A percentile compares a stretch with the other conserved stretches of the same genome.
Conservation (phyloP, 2,113 vertebrate genomes). For the Sceloporus undulatus region DNA sequence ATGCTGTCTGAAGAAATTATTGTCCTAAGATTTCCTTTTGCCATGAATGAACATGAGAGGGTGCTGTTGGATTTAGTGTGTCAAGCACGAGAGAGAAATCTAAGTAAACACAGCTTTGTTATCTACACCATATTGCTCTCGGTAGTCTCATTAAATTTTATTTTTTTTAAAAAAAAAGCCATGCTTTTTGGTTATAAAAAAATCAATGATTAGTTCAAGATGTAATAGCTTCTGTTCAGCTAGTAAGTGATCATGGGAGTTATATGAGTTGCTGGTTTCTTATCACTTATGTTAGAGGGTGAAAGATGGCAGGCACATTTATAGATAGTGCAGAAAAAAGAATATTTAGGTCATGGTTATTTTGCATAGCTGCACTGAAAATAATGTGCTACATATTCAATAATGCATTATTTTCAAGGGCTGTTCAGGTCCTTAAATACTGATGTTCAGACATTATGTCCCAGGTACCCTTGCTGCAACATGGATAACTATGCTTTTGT, state of each 20-base stretch:
- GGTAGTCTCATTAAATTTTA: not conserved
- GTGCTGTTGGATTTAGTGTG: conserved; percentile 73
- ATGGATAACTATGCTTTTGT: not conserved
- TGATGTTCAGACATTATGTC: not conserved
- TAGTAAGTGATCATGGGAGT: not conserved
- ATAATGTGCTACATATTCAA: not conserved
- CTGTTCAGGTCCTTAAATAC: not conserved
- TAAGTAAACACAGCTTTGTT: not conserved
- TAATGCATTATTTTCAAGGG: not conserved
- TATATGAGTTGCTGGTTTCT: fast-evolving
- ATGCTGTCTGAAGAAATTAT: conserved; percentile 43
- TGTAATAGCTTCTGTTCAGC: not conserved
- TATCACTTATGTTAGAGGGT: not conserved
- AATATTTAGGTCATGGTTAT: not conserved
- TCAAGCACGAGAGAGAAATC: not conserved
- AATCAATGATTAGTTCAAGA: conserved; percentile 28
- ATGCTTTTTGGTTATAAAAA: not conserved
- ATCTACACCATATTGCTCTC: not conserved
- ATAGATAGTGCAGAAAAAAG: not conserved
- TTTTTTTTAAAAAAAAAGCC: too few relatives aligned
- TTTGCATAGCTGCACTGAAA: not conserved
- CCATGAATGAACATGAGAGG: conserved; percentile 65
- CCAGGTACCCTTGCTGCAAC: not conserved
- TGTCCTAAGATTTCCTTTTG: conserved; percentile 13
- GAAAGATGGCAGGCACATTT: not conserved